phyloP scores from a whole-genome alignment of 2,888 invertebrate genomes.

The Melanchra persicariae region DNA sequence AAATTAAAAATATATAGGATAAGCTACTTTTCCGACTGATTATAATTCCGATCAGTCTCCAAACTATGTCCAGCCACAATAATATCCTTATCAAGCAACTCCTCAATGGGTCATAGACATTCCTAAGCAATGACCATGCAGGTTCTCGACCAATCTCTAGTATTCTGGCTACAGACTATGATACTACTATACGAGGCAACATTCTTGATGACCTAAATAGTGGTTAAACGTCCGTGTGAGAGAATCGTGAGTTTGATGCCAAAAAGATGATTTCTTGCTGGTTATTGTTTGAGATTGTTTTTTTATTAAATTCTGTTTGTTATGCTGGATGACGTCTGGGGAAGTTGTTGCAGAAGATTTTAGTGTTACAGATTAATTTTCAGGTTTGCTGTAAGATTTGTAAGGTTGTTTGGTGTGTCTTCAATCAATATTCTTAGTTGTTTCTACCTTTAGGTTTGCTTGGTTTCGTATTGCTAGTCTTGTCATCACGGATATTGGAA shows the following conservation, averaged over 20 bases:
- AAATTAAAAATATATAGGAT: background rate
- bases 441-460: too few species aligned
- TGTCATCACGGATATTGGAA: too few species aligned
- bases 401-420: background rate
- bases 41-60: constrained; percentile 6
- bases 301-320: background rate
- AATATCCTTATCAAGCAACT: constrained; percentile 25
- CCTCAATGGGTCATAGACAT: constrained; percentile 51
- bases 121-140: constrained; percentile 49
- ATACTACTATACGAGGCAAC: constrained; percentile 24
- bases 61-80: constrained; percentile 4
- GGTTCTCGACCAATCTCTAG: constrained; percentile 10
- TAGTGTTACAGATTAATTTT: background rate
- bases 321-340: background rate
- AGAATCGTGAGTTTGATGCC: constrained; percentile 25
- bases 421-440: background rate
- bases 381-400: background rate
- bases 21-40: constrained; percentile 2
- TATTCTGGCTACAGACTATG: constrained; percentile 23
- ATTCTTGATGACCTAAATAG: constrained; percentile 51
- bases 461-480: background rate
- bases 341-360: too few species aligned
- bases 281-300: constrained; percentile 18
- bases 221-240: constrained; percentile 16
- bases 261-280: background rate